Conservation (phyloP, 2,113 vertebrate species). For the Halcyon senegalensis region DNA sequence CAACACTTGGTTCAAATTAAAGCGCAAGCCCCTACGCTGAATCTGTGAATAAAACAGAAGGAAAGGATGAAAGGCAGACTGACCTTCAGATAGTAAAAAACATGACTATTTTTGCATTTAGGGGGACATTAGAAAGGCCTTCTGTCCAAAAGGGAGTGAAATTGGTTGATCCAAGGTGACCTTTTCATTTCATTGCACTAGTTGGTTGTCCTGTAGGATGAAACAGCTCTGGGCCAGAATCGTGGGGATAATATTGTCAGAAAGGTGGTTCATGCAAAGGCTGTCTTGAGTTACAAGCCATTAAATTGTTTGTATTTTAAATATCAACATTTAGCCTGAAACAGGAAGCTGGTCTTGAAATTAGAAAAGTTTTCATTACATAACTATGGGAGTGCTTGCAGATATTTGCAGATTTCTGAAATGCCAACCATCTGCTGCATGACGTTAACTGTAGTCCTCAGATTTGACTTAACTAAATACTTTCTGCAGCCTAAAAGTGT, state of each 20-base stretch:
- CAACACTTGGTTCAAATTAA: slow-evolving; percentile 17
- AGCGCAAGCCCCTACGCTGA: background rate
- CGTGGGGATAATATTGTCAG: background rate
- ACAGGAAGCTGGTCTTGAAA: background rate
- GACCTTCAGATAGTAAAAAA: background rate
- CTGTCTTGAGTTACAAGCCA: background rate
- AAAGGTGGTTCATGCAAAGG: background rate
- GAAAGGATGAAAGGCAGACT: background rate
- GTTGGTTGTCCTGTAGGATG: background rate
- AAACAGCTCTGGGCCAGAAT: background rate
- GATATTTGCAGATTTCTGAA: background rate
- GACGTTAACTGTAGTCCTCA: background rate
- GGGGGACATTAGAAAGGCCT: background rate
- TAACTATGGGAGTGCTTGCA: background rate
- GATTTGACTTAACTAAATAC: background rate
- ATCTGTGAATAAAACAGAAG: background rate
- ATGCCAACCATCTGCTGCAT: background rate
- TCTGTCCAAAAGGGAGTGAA: background rate
- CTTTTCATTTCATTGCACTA: background rate
- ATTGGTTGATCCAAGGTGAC: background rate
- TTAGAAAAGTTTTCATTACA: background rate
- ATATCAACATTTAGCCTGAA: background rate
- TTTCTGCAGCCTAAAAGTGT: background rate
- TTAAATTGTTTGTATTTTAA: background rate
- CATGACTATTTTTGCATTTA: background rate